Conservation (phyloP, 2,797 vertebrate genomes). For the Rhynchotus rufescens region DNA sequence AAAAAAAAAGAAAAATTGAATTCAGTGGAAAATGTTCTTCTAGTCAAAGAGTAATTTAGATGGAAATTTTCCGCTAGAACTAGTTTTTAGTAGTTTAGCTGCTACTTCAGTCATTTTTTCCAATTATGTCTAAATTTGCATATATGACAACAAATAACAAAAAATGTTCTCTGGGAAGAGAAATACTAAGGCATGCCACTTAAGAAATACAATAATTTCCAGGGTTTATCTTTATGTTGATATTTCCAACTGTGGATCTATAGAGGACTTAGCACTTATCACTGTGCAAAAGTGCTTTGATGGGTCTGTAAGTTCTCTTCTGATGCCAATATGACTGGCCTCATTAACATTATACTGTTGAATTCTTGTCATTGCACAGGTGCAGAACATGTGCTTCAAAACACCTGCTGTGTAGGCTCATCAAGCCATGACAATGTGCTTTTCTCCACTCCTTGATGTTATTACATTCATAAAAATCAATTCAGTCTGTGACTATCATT, state of each 20-base stretch:
- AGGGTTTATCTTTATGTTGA: not conserved
- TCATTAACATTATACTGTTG: conserved; percentile 44
- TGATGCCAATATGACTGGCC: not conserved
- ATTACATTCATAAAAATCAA: conserved; percentile 18
- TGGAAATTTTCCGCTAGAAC: not conserved
- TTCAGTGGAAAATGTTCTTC: not conserved
- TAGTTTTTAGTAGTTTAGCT: not conserved
- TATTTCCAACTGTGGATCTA: not conserved
- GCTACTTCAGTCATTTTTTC: not conserved
- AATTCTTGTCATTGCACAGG: conserved; percentile 13
- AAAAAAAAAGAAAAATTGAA: not conserved
- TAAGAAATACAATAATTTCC: not conserved
- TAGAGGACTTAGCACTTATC: not conserved
- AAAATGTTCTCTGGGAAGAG: not conserved
- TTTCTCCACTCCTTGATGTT: not conserved
- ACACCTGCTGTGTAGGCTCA: conserved; percentile 28
- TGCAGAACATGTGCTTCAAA: not conserved
- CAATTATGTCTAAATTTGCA: not conserved
- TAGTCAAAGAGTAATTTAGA: not conserved
- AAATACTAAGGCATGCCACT: not conserved
- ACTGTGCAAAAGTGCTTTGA: not conserved
- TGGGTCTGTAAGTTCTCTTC: not conserved
- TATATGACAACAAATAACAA: not conserved
- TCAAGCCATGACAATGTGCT: not conserved
- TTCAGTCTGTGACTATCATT: conserved; percentile 23